phyloP scores from a whole-genome alignment of 1,140 invertebrate species.

The Geopemphigus sp. region DNA sequence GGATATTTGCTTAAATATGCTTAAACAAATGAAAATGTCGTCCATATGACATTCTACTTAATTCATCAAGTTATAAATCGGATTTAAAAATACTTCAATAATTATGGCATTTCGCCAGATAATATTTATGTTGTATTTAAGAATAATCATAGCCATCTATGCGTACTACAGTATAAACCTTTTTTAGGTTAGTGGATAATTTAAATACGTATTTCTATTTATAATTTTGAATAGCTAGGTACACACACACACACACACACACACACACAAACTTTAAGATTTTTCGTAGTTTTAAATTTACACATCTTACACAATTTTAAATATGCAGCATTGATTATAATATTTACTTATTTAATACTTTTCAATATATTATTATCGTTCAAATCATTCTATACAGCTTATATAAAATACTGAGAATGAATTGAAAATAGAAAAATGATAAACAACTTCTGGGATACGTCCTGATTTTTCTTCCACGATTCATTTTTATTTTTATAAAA shows the following conservation, averaged over 20 bases:
- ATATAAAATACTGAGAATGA: background rate
- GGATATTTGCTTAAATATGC: too few relatives aligned
- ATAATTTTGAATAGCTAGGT: too few relatives aligned
- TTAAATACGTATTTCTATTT: too few relatives aligned
- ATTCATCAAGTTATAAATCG: too few relatives aligned
- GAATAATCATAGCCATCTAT: background rate
- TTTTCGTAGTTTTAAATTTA: background rate
- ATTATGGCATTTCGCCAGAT: background rate
- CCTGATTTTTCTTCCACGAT: background rate
- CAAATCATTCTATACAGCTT: background rate
- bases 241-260: too few relatives aligned
- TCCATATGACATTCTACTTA: too few relatives aligned
- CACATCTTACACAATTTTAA: background rate
- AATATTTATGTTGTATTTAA: background rate
- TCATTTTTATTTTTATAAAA: constrained; percentile 16
- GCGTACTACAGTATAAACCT: too few relatives aligned
- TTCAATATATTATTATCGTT: too few relatives aligned
- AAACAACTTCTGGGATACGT: constrained; percentile 17
- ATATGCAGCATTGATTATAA: background rate
- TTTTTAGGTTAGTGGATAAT: too few relatives aligned
- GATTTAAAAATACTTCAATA: background rate
- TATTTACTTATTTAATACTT: background rate
- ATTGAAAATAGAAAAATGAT: background rate
- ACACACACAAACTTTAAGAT: too few relatives aligned
- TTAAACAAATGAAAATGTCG: too few relatives aligned